Conservation (phyloP, 2,797 vertebrate species). For the Apogon hyalosoma region DNA sequence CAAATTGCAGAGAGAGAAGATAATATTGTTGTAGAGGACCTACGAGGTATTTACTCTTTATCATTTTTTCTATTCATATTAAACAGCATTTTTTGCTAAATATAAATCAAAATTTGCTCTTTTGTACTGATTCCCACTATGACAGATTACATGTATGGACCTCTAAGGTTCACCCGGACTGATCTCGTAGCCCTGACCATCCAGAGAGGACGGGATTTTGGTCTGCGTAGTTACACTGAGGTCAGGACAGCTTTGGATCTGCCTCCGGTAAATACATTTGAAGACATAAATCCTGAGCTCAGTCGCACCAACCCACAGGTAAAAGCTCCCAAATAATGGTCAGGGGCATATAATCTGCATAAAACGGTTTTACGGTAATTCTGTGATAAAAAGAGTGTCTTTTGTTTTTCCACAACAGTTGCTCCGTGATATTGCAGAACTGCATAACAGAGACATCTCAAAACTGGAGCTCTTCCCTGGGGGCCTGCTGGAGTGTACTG, state of each 20-base stretch:
- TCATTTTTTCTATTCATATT: not conserved
- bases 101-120: not conserved
- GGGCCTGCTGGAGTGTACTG: conserved; percentile 87
- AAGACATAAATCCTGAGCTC: conserved; percentile 81
- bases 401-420: conserved; percentile 66
- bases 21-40: conserved; percentile 91
- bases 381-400: conserved; percentile 15
- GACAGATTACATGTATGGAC: conserved; percentile 95
- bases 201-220: conserved; percentile 92
- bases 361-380: not conserved
- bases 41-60: conserved; percentile 86
- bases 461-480: conserved; percentile 92
- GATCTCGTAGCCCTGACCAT: conserved; percentile 91
- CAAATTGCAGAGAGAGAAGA: conserved; percentile 94
- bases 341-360: not conserved
- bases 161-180: conserved; percentile 87
- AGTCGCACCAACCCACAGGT: conserved; percentile 77
- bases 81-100: not conserved
- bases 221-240: conserved; percentile 90
- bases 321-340: conserved; percentile 11
- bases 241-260: conserved; percentile 83
- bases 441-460: conserved; percentile 85
- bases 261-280: conserved; percentile 80
- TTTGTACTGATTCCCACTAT: conserved; percentile 15
- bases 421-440: conserved; percentile 73